Base-by-base conservation (phyloP, 1,140 invertebrate genomes). In the Archivesica marissinica region DNA sequence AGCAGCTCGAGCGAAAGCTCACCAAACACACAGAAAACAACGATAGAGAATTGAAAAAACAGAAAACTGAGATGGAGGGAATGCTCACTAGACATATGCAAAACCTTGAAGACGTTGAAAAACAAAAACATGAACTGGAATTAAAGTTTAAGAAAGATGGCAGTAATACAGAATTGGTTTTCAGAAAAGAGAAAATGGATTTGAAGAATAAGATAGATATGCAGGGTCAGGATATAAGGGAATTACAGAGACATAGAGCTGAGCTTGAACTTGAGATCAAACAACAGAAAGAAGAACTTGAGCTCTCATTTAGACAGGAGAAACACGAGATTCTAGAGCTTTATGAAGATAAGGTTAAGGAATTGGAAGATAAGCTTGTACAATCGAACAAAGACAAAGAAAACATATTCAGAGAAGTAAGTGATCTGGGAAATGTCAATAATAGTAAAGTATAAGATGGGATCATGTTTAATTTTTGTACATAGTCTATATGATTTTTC, bases 251-350 rank as follows among this genome's bases (percentile, higher is more conserved):
- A 47, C 20, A 79, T 9, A 78, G 50, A 50, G 56, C 82, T 52
- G 81, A 84, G 41, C 13, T 84, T 0, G 84, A 88, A 44, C 38
- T 86, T 23, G 66, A 84, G 76, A 11, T 88, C 25, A 85, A 66
- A 56, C 84, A 87, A 54, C 85, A 87, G 72, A 70, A 70, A 44
- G 85, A 85, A 56, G 81, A 89, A 59, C 25, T 87, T 30, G 70
- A 86, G 28, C 52, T 80, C n/a, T 44, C 82, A 47, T 86, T 66
- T 76, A 56, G 76, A 61, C 74, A 86, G 44, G 85, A 88, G 50
- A 81, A 70, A 54, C 74, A 84, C 9, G 81, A 84, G 15, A 23
- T 87, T 38, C 44, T 35, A 20, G 77, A 88, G 30, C 47, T 77
- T 20, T 81, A 77, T 39, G 54, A 87, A 56, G 59, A 50, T 17